phyloP scores from a whole-genome alignment of 1,140 invertebrate genomes.

The Tribolium castaneum region DNA sequence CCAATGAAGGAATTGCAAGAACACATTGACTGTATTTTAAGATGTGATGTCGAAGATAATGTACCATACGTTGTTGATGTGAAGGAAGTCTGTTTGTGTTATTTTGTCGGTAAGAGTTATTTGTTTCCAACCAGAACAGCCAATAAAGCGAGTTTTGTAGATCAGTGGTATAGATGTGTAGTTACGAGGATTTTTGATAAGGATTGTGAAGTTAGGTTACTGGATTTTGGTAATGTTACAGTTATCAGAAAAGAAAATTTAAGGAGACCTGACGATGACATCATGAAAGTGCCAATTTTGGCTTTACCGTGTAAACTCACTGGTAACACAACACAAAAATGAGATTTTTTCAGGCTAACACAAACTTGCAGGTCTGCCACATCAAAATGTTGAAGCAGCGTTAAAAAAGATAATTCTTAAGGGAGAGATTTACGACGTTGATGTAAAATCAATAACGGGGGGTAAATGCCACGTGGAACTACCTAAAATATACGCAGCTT shows the following conservation, averaged over 20 bases:
- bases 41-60: neutral
- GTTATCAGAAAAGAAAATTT: neutral
- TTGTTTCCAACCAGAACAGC: neutral
- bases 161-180: slow-evolving; percentile 10
- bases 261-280: neutral
- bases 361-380: neutral
- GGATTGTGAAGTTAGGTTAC: neutral
- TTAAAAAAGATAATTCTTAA: neutral
- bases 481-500: neutral
- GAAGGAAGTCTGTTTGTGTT: slow-evolving; percentile 18
- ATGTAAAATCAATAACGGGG: neutral
- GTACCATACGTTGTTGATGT: neutral
- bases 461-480: slow-evolving; percentile 14
- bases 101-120: neutral
- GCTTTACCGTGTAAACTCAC: neutral
- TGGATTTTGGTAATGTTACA: slow-evolving; percentile 1
- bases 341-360: neutral
- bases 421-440: slow-evolving; percentile 4
- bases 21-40: neutral
- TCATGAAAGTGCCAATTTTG: neutral
- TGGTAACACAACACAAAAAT: neutral
- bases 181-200: neutral
- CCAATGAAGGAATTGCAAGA: neutral
- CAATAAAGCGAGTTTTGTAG: neutral
- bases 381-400: neutral